Base-by-base conservation (phyloP, 2,797 vertebrate species). In the Gouania willdenowi region DNA sequence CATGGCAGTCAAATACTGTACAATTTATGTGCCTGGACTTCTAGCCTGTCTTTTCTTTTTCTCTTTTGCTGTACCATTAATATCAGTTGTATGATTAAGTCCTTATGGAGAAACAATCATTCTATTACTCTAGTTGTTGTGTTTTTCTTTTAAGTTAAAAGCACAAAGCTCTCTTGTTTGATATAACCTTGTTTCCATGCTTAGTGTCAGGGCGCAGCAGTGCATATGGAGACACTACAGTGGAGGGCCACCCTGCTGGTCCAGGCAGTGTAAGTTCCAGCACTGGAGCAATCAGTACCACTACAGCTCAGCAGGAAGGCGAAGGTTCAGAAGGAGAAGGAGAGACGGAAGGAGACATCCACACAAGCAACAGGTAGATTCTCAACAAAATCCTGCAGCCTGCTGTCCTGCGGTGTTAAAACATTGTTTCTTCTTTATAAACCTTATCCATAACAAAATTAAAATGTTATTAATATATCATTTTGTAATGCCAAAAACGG, bases 221-320 rank as follows among this genome's bases (percentile, higher is more conserved):
- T 31, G 97, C 96, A 1, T 98, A 99, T 0, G 97, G 97, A 0
- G 97, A 99, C 71, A 92, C 92, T 0, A 44, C 94, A 0, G 93
- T 90, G 0, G 97, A 99, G 71, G 97, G 95, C 1, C 94, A 97
- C 45, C 92, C 93, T 0, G 86, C 93, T 0, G 97, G 97, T 12
- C 97, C 96, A 0, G 95, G 97, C 59, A 99, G 97, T 0, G 81
- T 99, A 69, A 98, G 96, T 75, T 99, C 97, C 43, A 99, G 97
- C 83, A 99, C 95, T 0, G 97, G 97, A 0, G 97, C 97, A 28
- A 98, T 98, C 83, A 98, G 95, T 76, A 98, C 95, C 43, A 90
- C 94, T 49, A 92, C 94, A 0, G 96, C 96, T 21, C 97, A 98
- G 75, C 97, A 97, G 66, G 97, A 99, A 59, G 93, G 95, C n/a